These are phyloP conservation scores for Ctenosaura bakeri DNA, from an alignment of 2,797 vertebrate genomes.

Conservation along the genomic window DNA sequence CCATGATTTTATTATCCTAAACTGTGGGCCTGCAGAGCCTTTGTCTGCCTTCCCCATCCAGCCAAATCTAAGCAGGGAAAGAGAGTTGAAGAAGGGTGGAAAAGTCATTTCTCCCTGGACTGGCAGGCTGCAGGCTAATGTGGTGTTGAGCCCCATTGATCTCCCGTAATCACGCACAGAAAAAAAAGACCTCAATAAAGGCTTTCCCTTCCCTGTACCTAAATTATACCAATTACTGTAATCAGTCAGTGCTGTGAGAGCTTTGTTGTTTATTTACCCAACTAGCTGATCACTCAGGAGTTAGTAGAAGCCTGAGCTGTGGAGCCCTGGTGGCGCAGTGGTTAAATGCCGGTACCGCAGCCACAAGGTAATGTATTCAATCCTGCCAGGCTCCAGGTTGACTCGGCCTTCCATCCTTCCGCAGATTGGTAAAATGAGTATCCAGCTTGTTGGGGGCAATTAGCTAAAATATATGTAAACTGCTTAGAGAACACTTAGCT, in stretches of 20 bases:
- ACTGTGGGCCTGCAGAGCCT: too few species aligned
- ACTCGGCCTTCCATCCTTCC: too few species aligned
- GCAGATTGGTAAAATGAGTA: too few species aligned
- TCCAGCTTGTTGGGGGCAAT: too few species aligned
- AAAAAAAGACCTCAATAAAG: conserved; percentile 51
- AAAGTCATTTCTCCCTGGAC: conserved; percentile 45
- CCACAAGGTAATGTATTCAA: too few species aligned
- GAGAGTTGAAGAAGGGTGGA: conserved; percentile 25
- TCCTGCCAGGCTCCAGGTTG: too few species aligned
- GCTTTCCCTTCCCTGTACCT: conserved; percentile 49
- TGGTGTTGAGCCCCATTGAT: conserved; percentile 50
- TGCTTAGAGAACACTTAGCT: too few species aligned
- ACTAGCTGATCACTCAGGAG: conserved; percentile 21
- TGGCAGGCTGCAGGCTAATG: conserved; percentile 35
- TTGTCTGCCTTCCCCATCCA: conserved; percentile 9
- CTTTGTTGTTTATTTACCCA: conserved; percentile 47
- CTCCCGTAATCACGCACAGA: conserved; percentile 27
- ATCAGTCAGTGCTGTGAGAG: conserved; percentile 62
- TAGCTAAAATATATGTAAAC: too few species aligned
- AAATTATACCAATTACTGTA: conserved; percentile 62
- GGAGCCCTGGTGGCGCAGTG: too few species aligned
- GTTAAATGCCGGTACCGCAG: too few species aligned
- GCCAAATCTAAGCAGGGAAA: conserved; percentile 26
- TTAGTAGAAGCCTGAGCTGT: neutral
- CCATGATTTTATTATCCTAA: too few species aligned